Base-by-base conservation (phyloP, 1,140 invertebrate genomes). In the Brachionus rotundiformis region DNA sequence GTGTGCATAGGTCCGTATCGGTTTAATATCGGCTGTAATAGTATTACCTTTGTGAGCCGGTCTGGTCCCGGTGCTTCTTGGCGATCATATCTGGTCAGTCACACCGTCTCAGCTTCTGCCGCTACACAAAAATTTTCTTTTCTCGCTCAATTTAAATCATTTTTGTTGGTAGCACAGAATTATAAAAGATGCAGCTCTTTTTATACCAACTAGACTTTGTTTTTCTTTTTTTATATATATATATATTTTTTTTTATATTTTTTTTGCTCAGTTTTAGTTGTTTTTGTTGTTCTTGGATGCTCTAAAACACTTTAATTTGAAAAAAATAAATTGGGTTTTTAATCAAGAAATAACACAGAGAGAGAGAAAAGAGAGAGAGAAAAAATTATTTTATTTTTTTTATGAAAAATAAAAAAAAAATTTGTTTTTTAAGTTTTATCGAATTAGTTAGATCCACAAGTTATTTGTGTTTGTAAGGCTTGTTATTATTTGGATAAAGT, bases 251-350 rank as follows among this genome's bases (percentile, higher is more conserved):
- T n/a, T n/a, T n/a, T n/a, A n/a, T n/a, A n/a, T n/a, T n/a, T n/a
- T n/a, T n/a, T n/a, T n/a, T n/a, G n/a, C n/a, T n/a, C n/a, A n/a
- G n/a, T 33, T 33, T 68, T 68, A 36, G 29, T 68, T 68, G 63
- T 36, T 33, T 19, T 68, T 68, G 63, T 68, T 68, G 63, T 68
- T 68, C 31, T 68, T 68, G 63, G 63, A 68, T 68, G 63, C 63
- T 68, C 63, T 68, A 68, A 68, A 68, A 68, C 63, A 68, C 63
- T 68, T 68, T 68, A 68, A 68, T 68, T 68, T 68, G 31, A 33
- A 68, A 68, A 68, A 68, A 68, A 68, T 68, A 68, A 68, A 68
- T 68, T 68, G 63, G 63, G 63, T 68, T 68, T 41, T 68, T 68
- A 68, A 68, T 68, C n/a, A 68, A 68, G 63, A 68, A 68, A 68